Conservation (phyloP, 2,888 invertebrate species). For the Melanostoma scalare region DNA sequence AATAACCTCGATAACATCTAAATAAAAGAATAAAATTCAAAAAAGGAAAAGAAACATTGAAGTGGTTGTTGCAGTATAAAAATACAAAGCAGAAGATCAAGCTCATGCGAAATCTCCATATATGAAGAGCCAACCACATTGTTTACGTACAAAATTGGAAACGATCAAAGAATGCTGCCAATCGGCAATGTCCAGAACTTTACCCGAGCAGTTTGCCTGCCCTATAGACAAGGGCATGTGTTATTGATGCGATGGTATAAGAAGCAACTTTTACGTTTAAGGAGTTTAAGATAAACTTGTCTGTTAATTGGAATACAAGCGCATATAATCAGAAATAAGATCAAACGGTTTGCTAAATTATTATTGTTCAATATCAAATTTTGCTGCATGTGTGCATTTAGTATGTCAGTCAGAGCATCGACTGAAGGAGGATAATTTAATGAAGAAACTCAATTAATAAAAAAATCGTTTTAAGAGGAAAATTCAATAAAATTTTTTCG, state of each 20-base stretch:
- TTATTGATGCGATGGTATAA: conserved; percentile 3
- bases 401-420: too few species aligned
- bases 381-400: too few species aligned
- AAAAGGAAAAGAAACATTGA: conserved; percentile 8
- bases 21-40: neutral
- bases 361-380: neutral
- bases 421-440: too few species aligned
- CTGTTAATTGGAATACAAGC: conserved; percentile 35
- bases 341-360: conserved; percentile 30
- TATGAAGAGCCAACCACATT: conserved; percentile 51
- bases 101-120: conserved; percentile 51
- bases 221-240: conserved; percentile 30
- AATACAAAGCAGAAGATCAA: conserved; percentile 44
- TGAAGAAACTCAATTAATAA: too few species aligned
- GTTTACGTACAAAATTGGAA: conserved; percentile 54
- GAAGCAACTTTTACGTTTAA: conserved; percentile 22
- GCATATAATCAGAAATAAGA: conserved; percentile 24
- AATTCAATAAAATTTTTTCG: too few species aligned
- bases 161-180: conserved; percentile 53
- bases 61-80: conserved; percentile 2
- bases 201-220: conserved; percentile 25
- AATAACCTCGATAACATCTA: neutral
- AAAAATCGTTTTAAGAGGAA: too few species aligned
- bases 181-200: conserved; percentile 45
- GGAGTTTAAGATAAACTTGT: conserved; percentile 40